These are phyloP conservation scores for Ceuthmochares aereus DNA, from an alignment of 2,113 vertebrate genomes.

Conservation along the genomic window DNA sequence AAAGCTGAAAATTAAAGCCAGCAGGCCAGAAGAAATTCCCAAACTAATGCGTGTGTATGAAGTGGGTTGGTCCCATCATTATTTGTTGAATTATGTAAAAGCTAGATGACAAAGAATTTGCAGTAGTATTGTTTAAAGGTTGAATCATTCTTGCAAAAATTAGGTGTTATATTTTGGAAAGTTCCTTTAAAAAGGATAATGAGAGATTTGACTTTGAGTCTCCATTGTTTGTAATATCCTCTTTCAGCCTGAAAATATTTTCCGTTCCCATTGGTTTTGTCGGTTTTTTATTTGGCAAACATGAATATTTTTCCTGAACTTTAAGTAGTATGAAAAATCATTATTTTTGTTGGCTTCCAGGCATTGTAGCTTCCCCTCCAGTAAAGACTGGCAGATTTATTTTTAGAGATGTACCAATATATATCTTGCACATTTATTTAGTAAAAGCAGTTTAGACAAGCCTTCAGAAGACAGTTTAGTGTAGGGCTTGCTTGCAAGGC, in stretches of 20 bases:
- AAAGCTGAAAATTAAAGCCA: slow-evolving; percentile 44
- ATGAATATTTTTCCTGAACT: slow-evolving; percentile 48
- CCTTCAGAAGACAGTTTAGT: neutral
- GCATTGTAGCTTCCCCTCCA: neutral
- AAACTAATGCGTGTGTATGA: neutral
- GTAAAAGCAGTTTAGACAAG: neutral
- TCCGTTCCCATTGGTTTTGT: slow-evolving; percentile 38
- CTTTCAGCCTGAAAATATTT: slow-evolving; percentile 46
- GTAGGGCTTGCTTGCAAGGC: neutral
- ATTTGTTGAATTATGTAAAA: neutral
- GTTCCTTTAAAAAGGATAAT: neutral
- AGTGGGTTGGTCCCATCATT: neutral
- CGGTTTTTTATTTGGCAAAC: neutral
- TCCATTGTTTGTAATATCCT: slow-evolving; percentile 55
- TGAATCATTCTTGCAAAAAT: slow-evolving; percentile 9
- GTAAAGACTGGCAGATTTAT: slow-evolving; percentile 9
- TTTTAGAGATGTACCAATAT: slow-evolving; percentile 14
- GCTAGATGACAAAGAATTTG: neutral
- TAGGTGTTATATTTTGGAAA: neutral
- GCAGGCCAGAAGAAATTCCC: neutral
- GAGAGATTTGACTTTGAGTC: slow-evolving; percentile 12
- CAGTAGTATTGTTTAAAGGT: slow-evolving; percentile 22
- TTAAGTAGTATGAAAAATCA: slow-evolving; percentile 12
- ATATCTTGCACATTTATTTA: neutral
- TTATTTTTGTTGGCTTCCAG: slow-evolving; percentile 60